These are phyloP conservation scores for Polypedilum pembai DNA, from an alignment of 1,140 invertebrate species.

Conservation along the genomic window DNA sequence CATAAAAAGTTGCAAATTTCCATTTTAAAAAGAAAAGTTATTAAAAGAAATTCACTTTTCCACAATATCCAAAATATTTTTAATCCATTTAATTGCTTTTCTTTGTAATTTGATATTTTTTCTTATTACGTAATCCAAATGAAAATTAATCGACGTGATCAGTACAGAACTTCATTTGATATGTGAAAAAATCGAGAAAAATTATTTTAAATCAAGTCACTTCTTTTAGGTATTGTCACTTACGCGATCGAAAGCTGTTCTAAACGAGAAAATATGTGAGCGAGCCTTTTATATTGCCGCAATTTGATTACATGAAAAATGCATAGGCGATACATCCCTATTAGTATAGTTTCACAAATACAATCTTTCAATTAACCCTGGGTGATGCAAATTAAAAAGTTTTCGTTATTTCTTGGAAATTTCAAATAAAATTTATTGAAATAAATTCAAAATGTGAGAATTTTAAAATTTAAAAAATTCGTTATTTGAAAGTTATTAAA, in stretches of 20 bases:
- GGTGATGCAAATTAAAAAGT: no score
- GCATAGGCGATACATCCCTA: constrained; percentile 53
- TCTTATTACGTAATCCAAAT: constrained; percentile 29
- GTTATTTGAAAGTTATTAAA: no score
- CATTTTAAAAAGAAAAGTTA: no score
- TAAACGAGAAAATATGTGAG: constrained; percentile 55
- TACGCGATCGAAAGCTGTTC: constrained; percentile 87
- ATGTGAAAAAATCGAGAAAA: constrained; percentile 30
- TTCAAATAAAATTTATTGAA: no score
- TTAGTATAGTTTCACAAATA: constrained; percentile 43
- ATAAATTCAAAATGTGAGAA: no score
- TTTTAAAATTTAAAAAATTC: no score
- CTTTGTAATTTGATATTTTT: no score
- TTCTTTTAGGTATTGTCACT: constrained; percentile 51
- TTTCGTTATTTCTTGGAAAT: no score
- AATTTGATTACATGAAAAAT: constrained; percentile 56
- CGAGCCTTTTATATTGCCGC: constrained; percentile 70
- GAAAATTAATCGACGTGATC: constrained; percentile 28
- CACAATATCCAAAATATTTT: no score
- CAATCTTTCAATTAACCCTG: background rate
- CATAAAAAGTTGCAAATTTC: no score
- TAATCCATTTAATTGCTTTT: no score
- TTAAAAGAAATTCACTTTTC: no score
- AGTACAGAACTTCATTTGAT: background rate
- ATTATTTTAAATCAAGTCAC: constrained; percentile 20